Conservation (phyloP, 1,140 invertebrate genomes). For the Tetragonula clypearis region DNA sequence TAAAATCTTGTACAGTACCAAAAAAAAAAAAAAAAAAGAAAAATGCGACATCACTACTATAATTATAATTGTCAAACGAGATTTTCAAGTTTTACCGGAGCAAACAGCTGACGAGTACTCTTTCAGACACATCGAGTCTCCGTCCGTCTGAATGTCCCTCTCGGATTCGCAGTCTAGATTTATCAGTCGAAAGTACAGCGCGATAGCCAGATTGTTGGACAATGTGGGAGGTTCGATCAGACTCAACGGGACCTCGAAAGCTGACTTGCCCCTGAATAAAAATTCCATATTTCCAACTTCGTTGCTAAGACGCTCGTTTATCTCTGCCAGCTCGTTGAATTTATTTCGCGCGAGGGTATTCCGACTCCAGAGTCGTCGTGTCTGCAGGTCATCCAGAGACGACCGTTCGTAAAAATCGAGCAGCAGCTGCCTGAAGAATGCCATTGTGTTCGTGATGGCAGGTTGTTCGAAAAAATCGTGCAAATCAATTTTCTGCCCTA, state of each 20-base stretch:
- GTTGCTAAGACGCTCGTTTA: slow-evolving; percentile 31
- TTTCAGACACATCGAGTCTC: slow-evolving; percentile 52
- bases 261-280: slow-evolving; percentile 20
- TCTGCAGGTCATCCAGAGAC: slow-evolving; percentile 53
- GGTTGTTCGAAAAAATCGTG: slow-evolving; percentile 29
- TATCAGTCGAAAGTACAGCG: slow-evolving; percentile 61
- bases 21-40: no score
- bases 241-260: slow-evolving; percentile 33
- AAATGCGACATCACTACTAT: no score
- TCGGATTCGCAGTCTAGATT: neutral
- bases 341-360: slow-evolving; percentile 40
- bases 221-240: slow-evolving; percentile 33
- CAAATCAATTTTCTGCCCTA: slow-evolving; percentile 1
- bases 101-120: slow-evolving; percentile 75
- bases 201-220: slow-evolving; percentile 57
- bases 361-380: slow-evolving; percentile 65
- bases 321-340: slow-evolving; percentile 40
- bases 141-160: neutral
- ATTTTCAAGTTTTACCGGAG: slow-evolving; percentile 62
- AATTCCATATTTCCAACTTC: slow-evolving; percentile 58
- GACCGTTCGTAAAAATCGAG: slow-evolving; percentile 76
- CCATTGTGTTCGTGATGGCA: slow-evolving; percentile 40
- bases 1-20: no score
- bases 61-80: no score
- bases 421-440: slow-evolving; percentile 70